Percentiles rank a stretch among this genome's conserved stretches.
Conservation (phyloP, 2,113 vertebrate genomes). For the Fulica atra region DNA sequence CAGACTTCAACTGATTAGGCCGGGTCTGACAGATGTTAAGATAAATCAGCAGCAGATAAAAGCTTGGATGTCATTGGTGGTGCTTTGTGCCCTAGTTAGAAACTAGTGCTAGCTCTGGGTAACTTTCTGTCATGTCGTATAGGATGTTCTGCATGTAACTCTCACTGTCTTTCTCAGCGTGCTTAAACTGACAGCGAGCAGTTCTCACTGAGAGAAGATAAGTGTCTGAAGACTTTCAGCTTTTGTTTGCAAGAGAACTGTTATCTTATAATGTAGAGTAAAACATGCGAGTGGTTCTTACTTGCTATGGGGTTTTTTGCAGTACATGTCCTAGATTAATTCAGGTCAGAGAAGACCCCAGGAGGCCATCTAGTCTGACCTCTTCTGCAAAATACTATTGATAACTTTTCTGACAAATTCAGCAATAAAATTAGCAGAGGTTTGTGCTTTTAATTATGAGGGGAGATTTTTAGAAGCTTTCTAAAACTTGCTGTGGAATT, state of each 20-base stretch:
- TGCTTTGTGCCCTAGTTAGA: not conserved
- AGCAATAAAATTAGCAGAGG: not conserved
- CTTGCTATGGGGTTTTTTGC: not conserved
- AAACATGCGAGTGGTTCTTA: not conserved
- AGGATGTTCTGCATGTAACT: not conserved
- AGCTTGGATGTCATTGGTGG: not conserved
- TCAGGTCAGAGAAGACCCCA: not conserved
- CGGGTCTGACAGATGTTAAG: not conserved
- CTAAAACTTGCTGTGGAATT: not conserved
- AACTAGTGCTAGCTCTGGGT: not conserved
- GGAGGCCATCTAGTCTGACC: not conserved
- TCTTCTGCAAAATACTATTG: not conserved
- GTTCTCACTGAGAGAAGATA: not conserved
- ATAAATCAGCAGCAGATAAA: not conserved
- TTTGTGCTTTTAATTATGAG: not conserved
- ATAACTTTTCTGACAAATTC: not conserved
- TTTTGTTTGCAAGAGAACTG: not conserved
- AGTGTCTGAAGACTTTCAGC: not conserved
- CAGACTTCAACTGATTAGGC: not conserved
- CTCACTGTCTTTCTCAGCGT: not conserved
- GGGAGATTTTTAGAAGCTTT: constrained; percentile 16
- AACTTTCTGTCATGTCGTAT: not conserved
- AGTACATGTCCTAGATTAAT: not conserved
- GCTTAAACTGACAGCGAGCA: not conserved
- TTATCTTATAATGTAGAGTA: not conserved